Evolutionary conservation across 2,888 invertebrate genomes (phyloP), one percentile per base, ranked within the genome.

Genomic region (Serrognathus titanus): DNA sequence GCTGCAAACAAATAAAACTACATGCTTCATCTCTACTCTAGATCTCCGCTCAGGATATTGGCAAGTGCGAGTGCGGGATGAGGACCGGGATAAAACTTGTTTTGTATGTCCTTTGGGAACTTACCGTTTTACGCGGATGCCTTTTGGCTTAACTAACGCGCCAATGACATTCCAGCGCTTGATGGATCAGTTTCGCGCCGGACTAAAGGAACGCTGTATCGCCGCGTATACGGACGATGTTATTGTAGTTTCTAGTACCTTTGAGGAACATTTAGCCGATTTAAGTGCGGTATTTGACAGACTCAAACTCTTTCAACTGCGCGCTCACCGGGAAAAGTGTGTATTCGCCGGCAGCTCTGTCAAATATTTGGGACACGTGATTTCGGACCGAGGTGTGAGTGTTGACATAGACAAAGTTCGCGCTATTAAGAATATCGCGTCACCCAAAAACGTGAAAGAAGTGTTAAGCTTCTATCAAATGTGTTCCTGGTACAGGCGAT

Each of bases 31-130:
- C 54, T 64, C 69, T 7, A 72, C 72, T 0, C 50, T 77, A 2
- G 74, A 76, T 51, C 60, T 77, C 1, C 63, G 64, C 16, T 54
- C 68, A n/a, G 75, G 75, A 0, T 77, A 75, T 55, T 74, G 71
- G 68, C 76, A 77, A 51, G 65, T 74, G 6, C 12, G 39, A 12
- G 55, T 64, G 4, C 11, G 40, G 71, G 75, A 57, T 64, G 73
- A 0, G 76, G 81, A 80, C 66, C 39, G 51, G 3, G 31, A 41
- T 3, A 60, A 60, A 13, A 59, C 61, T 8, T 51, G 51, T 24
- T 57, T 61, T 16, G 53, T 57, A 2, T 52, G 49, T 78, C 81
- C 66, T 12, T 66, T 68, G 40, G 67, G 69, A 6, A 47, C 52
- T 1, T 67, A 53, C 49, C 53, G 63, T 6, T 69, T 61, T 50